Base-by-base conservation (phyloP, 92 coral and sea anemone species). In the Heteractis magnifica region DNA sequence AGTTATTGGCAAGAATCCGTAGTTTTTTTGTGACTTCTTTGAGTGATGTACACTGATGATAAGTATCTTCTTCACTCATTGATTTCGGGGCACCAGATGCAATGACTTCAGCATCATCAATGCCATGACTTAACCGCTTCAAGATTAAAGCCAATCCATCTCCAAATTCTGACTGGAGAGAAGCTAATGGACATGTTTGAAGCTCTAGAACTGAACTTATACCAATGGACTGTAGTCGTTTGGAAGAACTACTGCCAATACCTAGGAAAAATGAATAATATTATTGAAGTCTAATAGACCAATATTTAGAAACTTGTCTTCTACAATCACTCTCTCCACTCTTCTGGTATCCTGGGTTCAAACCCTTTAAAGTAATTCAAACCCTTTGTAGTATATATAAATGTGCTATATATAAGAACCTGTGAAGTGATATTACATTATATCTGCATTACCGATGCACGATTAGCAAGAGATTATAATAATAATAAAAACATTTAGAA, bases 21-120 rank as follows among this genome's bases (percentile, higher is more conserved):
- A 94, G 90, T 44, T 92, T 88, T 76, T 72, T 84, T 44, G 86
- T 87, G 62, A 92, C 93, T 79, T 87, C 92, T 72, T 85, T 86
- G 41, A 87, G 76, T 56, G 90, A 84, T 51, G 84, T 84, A 81
- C 93, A 94, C 62, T 89, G 84, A 48, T 83, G 85, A 52, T 92
- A 94, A 3, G 98, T 92, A 62, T 94, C 98, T 84, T 94, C 98
- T 10, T 89, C 93, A 71, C 93, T 89, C 18, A 94, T 89, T 10
- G 98, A 89, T 56, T 94, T 94, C 41, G 90, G 94, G 10, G 83
- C 87, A 41, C 94, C 90, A 16, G 94, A 88, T 49, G 89, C 79
- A 10, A 74, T 83, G 21, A 94, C 98, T 14, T 92, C 87, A 49
- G 90, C 83, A 86, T 94, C 95, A 41, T 94, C 98, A 81, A 89